Percentiles rank a stretch among this genome's conserved stretches.
Evolutionary conservation across 2,113 vertebrate species (phyloP).

Genomic region (Chloebia gouldiae): DNA sequence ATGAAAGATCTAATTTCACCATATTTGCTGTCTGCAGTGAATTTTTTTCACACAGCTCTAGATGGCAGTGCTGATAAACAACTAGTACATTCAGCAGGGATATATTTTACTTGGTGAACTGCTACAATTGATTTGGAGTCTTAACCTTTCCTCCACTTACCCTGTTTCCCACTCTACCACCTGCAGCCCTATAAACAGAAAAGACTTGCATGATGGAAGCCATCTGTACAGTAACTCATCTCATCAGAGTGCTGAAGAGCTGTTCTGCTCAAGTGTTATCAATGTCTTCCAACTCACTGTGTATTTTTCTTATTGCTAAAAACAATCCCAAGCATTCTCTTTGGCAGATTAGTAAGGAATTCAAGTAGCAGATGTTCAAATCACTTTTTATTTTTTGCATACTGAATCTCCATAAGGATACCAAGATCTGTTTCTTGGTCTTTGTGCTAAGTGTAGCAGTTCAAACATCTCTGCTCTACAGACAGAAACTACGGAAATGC

Average conservation of each 20-base stretch:
- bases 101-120: constrained; percentile 47
- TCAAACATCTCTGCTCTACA: not conserved
- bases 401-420: constrained; percentile 46
- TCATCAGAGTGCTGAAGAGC: constrained; percentile 65
- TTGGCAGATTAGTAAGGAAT: constrained; percentile 58
- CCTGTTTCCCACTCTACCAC: constrained; percentile 63
- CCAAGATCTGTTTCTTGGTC: constrained; percentile 26
- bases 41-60: constrained; percentile 54
- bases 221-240: constrained; percentile 74
- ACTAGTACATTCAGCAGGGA: constrained; percentile 6
- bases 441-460: constrained; percentile 31
- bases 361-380: constrained; percentile 73
- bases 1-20: not conserved
- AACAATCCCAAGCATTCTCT: constrained; percentile 65
- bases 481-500: constrained; percentile 5
- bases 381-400: constrained; percentile 49
- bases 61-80: constrained; percentile 67
- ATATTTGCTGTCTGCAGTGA: not conserved
- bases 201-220: constrained; percentile 62
- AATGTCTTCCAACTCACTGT: constrained; percentile 61
- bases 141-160: constrained; percentile 65
- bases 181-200: constrained; percentile 67
- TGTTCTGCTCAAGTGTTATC: constrained; percentile 64
- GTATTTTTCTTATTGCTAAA: constrained; percentile 69
- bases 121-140: constrained; percentile 38